Evolutionary conservation across 2,888 invertebrate species (phyloP).

Genomic region (Idaea straminata): DNA sequence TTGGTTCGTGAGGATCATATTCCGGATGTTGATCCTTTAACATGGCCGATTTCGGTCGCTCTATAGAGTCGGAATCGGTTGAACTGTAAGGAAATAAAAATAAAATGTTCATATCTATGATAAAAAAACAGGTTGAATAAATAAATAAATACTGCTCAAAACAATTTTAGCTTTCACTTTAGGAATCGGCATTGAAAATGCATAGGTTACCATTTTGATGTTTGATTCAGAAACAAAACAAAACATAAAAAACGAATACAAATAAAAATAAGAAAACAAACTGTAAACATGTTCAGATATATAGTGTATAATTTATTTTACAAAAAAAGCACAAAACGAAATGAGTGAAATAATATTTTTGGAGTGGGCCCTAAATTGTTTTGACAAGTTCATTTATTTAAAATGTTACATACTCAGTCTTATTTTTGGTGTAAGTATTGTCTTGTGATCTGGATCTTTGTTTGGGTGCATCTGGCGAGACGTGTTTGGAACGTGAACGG

Average conservation of each 20-base stretch:
- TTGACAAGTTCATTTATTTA: neutral
- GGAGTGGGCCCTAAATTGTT: neutral
- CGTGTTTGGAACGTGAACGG: constrained; percentile 43
- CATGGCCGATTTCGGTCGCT: constrained; percentile 73
- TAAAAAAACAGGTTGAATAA: constrained; percentile 6
- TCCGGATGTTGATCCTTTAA: constrained; percentile 70
- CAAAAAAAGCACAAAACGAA: too few species aligned
- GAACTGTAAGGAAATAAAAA: constrained; percentile 43
- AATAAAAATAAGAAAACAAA: too few species aligned
- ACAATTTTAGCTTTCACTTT: neutral
- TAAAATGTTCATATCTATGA: neutral
- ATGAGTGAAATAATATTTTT: neutral
- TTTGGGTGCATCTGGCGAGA: constrained; percentile 53
- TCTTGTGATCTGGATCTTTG: constrained; percentile 69
- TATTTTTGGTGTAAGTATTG: constrained; percentile 50
- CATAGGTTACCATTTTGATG: neutral
- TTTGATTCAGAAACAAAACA: too few species aligned
- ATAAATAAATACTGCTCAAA: neutral
- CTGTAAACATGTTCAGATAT: too few species aligned
- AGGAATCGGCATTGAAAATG: neutral
- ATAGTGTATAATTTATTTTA: neutral
- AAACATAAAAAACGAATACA: too few species aligned
- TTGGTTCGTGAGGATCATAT: constrained; percentile 74
- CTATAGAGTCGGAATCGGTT: constrained; percentile 70
- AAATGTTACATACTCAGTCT: constrained; percentile 61